Evolutionary conservation across 2,113 vertebrate species (phyloP), one percentile per base, ranked within the genome.

Genomic region (Apodemus speciosus): DNA sequence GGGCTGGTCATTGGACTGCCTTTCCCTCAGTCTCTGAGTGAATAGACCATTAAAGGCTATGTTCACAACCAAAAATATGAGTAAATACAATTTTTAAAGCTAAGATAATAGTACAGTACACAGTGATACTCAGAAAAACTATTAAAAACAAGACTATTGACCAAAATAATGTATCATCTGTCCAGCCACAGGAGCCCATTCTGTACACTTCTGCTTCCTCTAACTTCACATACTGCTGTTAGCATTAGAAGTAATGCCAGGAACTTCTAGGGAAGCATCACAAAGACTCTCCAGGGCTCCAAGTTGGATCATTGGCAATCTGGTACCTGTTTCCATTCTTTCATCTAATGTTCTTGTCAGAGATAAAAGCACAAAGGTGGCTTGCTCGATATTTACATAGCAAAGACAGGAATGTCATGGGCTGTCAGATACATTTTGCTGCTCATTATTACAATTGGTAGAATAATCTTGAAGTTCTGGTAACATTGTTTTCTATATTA

Each of bases 221-320:
- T 38, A 25, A 60, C 46, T 72, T 58, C 32, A 43, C 5, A 3
- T 9, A 60, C 43, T n/a, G 27, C 9, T 2, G 16, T 32, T 16
- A 43, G 10, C 23, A n/a, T 35, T 27, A 13, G 1, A 11, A 79
- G 38, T 1, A 60, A 58, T 0, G 0, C 1, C 18, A 21, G 30
- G 35, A 60, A 3, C 18, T 40, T 69, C 71, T 32, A 16, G 0
- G 2, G 43, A 56, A 71, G 27, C 35, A 83, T 16, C 13, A 10
- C n/a, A 14, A 21, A 0, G 4, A 2, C 2, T 23, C 25, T 58
- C 0, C 4, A 20, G 40, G 27, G 0, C 4, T 46, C 4, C 35
- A 60, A 9, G 53, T 27, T 38, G 21, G 6, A 9, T 58, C 0
- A 1, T 15, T 58, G 53, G 51, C 0, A 10, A 18, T 32, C 46